These are phyloP conservation scores for Chrysemys picta DNA, from an alignment of 2,113 vertebrate species.

Conservation along the genomic window DNA sequence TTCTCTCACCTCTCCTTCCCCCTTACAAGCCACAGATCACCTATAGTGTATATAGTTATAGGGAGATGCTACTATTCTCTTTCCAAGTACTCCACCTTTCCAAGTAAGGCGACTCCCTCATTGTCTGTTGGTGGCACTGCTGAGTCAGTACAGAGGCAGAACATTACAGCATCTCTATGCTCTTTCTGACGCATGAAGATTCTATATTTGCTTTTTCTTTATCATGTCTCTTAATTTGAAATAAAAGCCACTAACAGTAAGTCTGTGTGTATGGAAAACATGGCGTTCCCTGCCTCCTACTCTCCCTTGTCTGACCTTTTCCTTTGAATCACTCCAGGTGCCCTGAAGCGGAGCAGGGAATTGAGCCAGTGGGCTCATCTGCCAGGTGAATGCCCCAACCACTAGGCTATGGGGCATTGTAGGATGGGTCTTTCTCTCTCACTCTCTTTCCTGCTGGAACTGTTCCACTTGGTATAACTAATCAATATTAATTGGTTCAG, in stretches of 20 bases:
- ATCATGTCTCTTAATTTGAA: neutral
- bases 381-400: neutral
- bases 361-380: neutral
- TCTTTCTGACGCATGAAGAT: neutral
- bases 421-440: neutral
- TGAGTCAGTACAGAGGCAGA: neutral
- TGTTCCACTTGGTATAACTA: neutral
- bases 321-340: neutral
- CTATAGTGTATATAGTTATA: neutral
- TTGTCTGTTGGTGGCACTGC: neutral
- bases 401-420: neutral
- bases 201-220: neutral
- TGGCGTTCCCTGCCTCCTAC: neutral
- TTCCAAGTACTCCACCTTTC: neutral
- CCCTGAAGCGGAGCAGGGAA: neutral
- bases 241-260: neutral
- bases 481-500: neutral
- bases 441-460: neutral
- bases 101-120: neutral
- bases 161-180: neutral
- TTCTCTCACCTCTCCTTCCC: neutral
- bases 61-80: neutral
- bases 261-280: neutral
- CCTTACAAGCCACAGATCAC: neutral
- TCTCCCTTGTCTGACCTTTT: neutral